Percentiles rank a stretch among this genome's conserved stretches.
Conservation (phyloP, 2,113 vertebrate genomes). For the Jaculus jaculus region DNA sequence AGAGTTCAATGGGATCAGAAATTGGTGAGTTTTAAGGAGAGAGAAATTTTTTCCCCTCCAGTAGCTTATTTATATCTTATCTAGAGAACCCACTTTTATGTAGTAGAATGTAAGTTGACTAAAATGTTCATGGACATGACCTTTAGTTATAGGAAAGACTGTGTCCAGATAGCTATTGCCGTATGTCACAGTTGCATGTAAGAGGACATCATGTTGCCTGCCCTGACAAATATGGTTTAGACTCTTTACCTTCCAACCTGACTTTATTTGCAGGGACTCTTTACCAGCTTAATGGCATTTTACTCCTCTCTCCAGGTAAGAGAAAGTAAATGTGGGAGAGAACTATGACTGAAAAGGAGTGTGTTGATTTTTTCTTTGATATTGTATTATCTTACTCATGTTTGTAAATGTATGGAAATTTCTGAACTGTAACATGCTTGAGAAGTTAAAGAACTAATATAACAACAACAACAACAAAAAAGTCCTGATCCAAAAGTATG, state of each 20-base stretch:
- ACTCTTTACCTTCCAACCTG: background rate
- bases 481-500: background rate
- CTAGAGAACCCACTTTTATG: background rate
- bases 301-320: background rate
- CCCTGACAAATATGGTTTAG: background rate
- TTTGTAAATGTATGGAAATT: background rate
- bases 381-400: background rate
- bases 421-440: slow-evolving; percentile 25
- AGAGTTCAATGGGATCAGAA: slow-evolving; percentile 37
- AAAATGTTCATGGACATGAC: background rate
- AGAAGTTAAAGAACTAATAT: slow-evolving; percentile 50
- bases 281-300: background rate
- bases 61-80: background rate
- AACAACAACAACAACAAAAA: background rate
- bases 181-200: background rate
- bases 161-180: background rate
- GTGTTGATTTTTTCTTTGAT: slow-evolving; percentile 28
- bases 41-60: slow-evolving; percentile 32
- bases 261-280: background rate
- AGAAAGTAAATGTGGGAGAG: slow-evolving; percentile 15
- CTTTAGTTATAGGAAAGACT: background rate
- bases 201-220: background rate
- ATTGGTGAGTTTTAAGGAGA: background rate
- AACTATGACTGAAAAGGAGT: slow-evolving; percentile 6
- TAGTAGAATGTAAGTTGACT: background rate